These are phyloP conservation scores for Trididemnum miniatum DNA, from an alignment of 23 tunicate genomes.

Conservation along the genomic window DNA sequence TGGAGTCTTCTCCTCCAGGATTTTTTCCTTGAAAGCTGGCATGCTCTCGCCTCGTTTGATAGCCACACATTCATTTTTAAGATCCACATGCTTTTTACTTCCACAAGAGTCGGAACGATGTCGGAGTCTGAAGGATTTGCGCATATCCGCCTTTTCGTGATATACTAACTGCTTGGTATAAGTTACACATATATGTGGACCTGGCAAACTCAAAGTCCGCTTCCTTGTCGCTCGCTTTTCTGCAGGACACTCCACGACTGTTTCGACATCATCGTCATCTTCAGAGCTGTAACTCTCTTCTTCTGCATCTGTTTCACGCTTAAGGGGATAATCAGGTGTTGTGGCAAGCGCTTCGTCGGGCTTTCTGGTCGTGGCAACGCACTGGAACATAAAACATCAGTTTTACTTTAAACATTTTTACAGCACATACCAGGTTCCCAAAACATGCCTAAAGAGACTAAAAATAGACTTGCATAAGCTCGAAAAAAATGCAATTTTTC, in stretches of 20 bases:
- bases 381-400: too few relatives aligned
- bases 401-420: too few relatives aligned
- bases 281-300: background rate
- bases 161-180: constrained; percentile 32
- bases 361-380: too few relatives aligned
- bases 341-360: constrained; percentile 61
- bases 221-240: constrained; percentile 23
- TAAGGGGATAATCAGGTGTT: constrained; percentile 61
- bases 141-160: constrained; percentile 38
- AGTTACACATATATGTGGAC: constrained; percentile 26
- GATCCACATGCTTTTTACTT: background rate
- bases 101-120: constrained; percentile 44
- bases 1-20: constrained; percentile 22
- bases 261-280: constrained; percentile 23
- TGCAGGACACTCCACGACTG: constrained; percentile 4
- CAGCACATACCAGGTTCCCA: too few relatives aligned
- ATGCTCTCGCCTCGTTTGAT: constrained; percentile 36
- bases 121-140: constrained; percentile 10
- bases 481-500: too few relatives aligned
- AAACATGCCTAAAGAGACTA: too few relatives aligned
- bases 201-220: constrained; percentile 60
- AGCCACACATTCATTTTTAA: background rate
- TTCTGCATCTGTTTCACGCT: background rate
- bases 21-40: constrained; percentile 28
- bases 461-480: too few relatives aligned